Conservation (phyloP, 92 coral and sea anemone genomes). For the Bergia puertoricense region DNA sequence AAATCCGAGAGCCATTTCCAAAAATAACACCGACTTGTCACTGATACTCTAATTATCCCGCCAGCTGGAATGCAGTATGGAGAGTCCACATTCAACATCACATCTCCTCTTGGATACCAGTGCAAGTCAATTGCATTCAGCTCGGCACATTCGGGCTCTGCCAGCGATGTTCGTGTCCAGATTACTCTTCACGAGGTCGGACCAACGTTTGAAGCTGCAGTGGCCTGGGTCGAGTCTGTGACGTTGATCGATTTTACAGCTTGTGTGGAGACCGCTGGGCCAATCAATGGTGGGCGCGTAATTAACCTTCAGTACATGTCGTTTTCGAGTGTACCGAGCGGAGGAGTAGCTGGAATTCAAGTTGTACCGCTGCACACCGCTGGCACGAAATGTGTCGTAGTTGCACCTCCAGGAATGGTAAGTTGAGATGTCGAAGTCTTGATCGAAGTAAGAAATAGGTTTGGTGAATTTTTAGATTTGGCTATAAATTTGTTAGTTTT, state of each 20-base stretch:
- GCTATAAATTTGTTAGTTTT: too few relatives aligned
- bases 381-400: constrained; percentile 65
- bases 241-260: constrained; percentile 21
- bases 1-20: background rate
- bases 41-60: background rate
- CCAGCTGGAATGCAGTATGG: constrained; percentile 50
- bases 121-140: constrained; percentile 60
- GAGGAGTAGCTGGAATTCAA: constrained; percentile 46
- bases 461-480: too few relatives aligned
- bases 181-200: constrained; percentile 32
- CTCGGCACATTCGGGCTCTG: constrained; percentile 27
- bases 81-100: constrained; percentile 45
- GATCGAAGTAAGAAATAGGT: background rate
- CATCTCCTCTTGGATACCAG: constrained; percentile 8
- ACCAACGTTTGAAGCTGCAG: constrained; percentile 49
- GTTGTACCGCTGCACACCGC: constrained; percentile 58
- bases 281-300: constrained; percentile 14
- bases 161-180: constrained; percentile 48
- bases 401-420: constrained; percentile 49
- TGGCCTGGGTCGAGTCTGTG: constrained; percentile 55
- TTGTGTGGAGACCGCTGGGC: constrained; percentile 59
- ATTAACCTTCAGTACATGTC: constrained; percentile 52
- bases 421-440: background rate
- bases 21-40: background rate
- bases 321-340: constrained; percentile 36